Base-by-base conservation (phyloP, 2,797 vertebrate species). In the Alfaro cultratus region DNA sequence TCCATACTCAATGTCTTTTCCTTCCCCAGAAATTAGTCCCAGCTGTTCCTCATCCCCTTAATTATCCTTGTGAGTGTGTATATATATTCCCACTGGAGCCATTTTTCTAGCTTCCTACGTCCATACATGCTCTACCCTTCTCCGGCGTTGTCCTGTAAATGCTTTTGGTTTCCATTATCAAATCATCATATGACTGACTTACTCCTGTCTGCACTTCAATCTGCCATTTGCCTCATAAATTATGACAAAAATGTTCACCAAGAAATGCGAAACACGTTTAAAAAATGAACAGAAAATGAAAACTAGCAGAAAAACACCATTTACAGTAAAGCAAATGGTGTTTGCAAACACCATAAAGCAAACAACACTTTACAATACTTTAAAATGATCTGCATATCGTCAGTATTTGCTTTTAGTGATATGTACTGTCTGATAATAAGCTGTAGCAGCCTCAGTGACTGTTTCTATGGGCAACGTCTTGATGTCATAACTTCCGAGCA, bases 351-450 rank as follows among this genome's bases (percentile, higher is more conserved):
- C 34, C 34, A 2, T 34, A 34, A 34, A 34, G 34, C 34, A 47
- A 16, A 47, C 4, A 16, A 16, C 15, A 47, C 15, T 47, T 51
- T 51, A 7, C 51, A 53, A 23, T 8, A 53, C 23, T 26, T 53
- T 8, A 26, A 53, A 53, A 53, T 53, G 29, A 60, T 57, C 79
- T 79, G 74, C 81, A 46, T 85, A 83, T 82, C 74, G 77, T 57
- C 75, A 57, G 51, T 72, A 68, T 81, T 67, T 72, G 43, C 75
- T 76, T 74, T 86, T 53, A 83, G 79, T 84, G 84, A 47, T 74
- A 78, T 9, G 49, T 49, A 45, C 74, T 13, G 45, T 47, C 80
- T 85, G 92, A 86, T 92, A 87, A 89, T 5, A 12, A 80, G 55
- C 70, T 75, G 80, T 16, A 12, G 83, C 77, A 34, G 64, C 31